Conservation (phyloP, 2,113 vertebrate genomes). For the Anser cygnoides region DNA sequence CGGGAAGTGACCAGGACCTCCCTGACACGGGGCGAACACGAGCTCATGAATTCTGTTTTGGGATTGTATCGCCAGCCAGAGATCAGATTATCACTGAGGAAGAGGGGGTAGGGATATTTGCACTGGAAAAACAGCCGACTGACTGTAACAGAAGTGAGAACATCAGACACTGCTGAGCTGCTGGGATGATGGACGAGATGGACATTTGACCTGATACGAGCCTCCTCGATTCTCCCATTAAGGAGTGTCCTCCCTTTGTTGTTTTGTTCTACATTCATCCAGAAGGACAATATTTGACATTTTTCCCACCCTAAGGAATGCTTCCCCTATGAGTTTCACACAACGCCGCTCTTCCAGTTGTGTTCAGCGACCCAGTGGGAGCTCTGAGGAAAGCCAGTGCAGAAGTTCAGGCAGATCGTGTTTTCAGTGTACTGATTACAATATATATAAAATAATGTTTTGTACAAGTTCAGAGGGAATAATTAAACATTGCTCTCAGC, state of each 20-base stretch:
- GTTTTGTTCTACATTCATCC: neutral
- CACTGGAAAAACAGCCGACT: neutral
- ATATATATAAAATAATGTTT: constrained; percentile 24
- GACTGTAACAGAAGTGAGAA: neutral
- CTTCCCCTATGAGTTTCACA: neutral
- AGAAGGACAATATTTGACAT: neutral
- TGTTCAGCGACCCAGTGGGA: neutral
- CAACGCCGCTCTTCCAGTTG: neutral
- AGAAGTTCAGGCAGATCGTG: neutral
- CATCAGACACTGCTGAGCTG: too few species aligned
- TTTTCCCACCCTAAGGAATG: neutral
- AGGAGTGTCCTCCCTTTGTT: neutral
- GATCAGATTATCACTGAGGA: neutral
- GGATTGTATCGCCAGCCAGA: neutral
- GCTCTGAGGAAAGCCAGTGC: neutral
- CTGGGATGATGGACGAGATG: neutral
- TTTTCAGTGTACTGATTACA: neutral
- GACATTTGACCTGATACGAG: neutral
- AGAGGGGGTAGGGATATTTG: neutral
- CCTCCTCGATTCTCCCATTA: neutral
- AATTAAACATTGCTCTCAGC: constrained; percentile 28
- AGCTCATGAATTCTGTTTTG: neutral
- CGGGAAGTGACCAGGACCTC: too few species aligned
- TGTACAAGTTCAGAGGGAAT: constrained; percentile 63
- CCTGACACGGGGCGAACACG: too few species aligned